Evolutionary conservation across 2,797 vertebrate genomes (phyloP).

Genomic region (Neosalanx taihuensis): DNA sequence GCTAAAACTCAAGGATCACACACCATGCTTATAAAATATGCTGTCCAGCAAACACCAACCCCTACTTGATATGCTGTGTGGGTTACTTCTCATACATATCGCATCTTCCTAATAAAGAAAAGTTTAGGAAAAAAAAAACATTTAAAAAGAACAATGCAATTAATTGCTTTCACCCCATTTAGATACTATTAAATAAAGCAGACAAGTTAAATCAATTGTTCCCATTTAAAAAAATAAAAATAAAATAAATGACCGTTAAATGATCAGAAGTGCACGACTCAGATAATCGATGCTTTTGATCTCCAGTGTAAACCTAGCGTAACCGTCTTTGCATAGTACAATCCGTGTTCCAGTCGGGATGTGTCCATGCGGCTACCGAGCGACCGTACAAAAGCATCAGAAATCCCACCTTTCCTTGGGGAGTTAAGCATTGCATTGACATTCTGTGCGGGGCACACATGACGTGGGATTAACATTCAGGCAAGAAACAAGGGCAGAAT

Average conservation of each 20-base stretch:
- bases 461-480: conserved; percentile 59
- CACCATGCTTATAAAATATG: conserved; percentile 55
- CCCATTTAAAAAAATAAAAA: conserved; percentile 15
- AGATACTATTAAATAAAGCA: too few species aligned
- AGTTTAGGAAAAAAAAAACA: conserved; percentile 29
- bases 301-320: conserved; percentile 32
- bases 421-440: conserved; percentile 48
- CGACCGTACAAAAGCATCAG: conserved; percentile 33
- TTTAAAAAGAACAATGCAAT: conserved; percentile 40
- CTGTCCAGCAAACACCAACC: conserved; percentile 36
- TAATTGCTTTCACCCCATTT: conserved; percentile 19
- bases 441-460: conserved; percentile 53
- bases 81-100: conserved; percentile 34
- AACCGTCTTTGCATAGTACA: conserved; percentile 71
- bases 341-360: conserved; percentile 51
- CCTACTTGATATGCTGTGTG: conserved; percentile 47
- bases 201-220: conserved; percentile 1
- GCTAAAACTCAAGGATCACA: conserved; percentile 45
- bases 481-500: conserved; percentile 54
- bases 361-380: conserved; percentile 43
- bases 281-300: background rate
- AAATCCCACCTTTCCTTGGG: conserved; percentile 38
- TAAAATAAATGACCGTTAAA: conserved; percentile 34
- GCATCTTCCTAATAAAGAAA: conserved; percentile 38
- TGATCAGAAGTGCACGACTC: conserved; percentile 17